Percentiles rank a stretch among this genome's conserved stretches.
Evolutionary conservation across 2,888 invertebrate genomes (phyloP).

Genomic region (Automeris io): DNA sequence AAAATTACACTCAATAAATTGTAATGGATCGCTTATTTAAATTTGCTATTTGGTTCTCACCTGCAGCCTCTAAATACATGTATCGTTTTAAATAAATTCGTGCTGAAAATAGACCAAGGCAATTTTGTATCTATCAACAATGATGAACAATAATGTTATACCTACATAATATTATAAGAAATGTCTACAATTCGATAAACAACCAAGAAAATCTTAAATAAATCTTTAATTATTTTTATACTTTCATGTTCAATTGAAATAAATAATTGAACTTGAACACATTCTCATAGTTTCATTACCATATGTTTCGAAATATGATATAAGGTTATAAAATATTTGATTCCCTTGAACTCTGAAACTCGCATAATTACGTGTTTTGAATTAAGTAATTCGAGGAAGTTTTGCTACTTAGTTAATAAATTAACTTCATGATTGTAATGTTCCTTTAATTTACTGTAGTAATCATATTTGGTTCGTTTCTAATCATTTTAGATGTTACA

Average conservation of each 20-base stretch:
- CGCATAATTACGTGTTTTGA: too few relatives aligned
- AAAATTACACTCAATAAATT: constrained; percentile 3
- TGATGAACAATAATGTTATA: constrained; percentile 10
- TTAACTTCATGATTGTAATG: too few relatives aligned
- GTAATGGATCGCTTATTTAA: constrained; percentile 9
- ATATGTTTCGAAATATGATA: background rate
- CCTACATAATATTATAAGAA: background rate
- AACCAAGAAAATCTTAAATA: constrained; percentile 15
- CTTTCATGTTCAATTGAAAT: constrained; percentile 19
- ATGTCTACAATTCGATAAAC: background rate
- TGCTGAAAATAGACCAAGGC: constrained; percentile 1
- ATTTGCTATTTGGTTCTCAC: constrained; percentile 4
- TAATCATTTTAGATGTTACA: too few relatives aligned
- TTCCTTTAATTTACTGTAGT: too few relatives aligned
- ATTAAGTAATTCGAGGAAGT: too few relatives aligned
- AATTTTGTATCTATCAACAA: constrained; percentile 9
- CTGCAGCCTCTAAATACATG: background rate
- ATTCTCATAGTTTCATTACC: background rate
- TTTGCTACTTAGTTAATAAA: too few relatives aligned
- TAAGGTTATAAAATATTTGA: background rate
- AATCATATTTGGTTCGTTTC: too few relatives aligned
- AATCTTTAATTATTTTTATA: constrained; percentile 20
- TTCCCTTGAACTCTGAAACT: constrained; percentile 2
- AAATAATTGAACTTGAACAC: constrained; percentile 9
- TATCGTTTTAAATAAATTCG: constrained; percentile 3